These are phyloP conservation scores for Erebia epiphron DNA, from an alignment of 2,888 invertebrate genomes.

Conservation along the genomic window DNA sequence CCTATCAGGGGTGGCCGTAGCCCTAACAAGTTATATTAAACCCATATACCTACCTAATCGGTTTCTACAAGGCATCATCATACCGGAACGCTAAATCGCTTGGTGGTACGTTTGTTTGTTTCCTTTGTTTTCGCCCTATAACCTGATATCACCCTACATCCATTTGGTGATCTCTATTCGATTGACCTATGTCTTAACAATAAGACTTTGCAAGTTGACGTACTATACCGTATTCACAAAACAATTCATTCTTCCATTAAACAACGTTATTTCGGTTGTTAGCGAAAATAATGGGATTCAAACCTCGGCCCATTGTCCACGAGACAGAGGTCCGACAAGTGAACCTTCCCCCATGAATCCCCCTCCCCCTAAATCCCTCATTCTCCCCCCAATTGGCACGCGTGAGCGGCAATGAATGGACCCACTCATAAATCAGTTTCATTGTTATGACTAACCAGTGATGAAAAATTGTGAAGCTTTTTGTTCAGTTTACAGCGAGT, in stretches of 20 bases:
- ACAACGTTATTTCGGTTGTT: slow-evolving; percentile 38
- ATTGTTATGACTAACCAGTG: slow-evolving; percentile 32
- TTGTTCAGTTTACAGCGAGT: slow-evolving; percentile 11
- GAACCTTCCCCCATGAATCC: slow-evolving; percentile 9
- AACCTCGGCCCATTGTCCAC: slow-evolving; percentile 40
- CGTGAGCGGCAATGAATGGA: slow-evolving; percentile 31
- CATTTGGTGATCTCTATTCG: too few species aligned
- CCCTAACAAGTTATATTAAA: too few species aligned
- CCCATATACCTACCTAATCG: too few species aligned
- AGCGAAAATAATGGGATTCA: slow-evolving; percentile 24
- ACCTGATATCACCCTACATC: too few species aligned
- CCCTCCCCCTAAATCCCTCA: background rate
- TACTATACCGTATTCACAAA: background rate
- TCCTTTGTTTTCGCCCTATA: too few species aligned
- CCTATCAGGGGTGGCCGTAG: too few species aligned
- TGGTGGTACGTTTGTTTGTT: too few species aligned
- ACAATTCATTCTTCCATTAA: slow-evolving; percentile 25
- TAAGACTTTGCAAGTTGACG: background rate
- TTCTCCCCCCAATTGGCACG: slow-evolving; percentile 19
- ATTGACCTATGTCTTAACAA: too few species aligned
- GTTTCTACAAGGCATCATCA: too few species aligned
- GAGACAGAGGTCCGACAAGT: slow-evolving; percentile 40
- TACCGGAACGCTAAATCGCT: too few species aligned
- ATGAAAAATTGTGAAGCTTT: slow-evolving; percentile 20
- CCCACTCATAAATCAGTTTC: slow-evolving; percentile 32